A percentile compares a stretch with the other conserved stretches of the same genome.
phyloP scores from a whole-genome alignment of 2,113 vertebrate genomes.

The Tetrax tetrax region DNA sequence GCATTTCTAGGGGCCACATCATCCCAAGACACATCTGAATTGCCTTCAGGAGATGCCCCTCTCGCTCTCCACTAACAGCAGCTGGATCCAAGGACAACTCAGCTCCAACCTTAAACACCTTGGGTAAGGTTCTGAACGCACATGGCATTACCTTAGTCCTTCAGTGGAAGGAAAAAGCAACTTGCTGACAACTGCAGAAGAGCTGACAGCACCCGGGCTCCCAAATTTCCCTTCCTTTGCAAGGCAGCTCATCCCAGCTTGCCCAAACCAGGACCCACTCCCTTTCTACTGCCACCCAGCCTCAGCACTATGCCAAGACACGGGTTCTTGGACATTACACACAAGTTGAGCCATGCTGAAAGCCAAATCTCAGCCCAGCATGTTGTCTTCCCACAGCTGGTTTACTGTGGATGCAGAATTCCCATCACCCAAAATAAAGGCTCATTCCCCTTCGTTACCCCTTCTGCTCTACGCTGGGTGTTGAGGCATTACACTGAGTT shows the following conservation, averaged over 20 bases:
- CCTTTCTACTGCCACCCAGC: neutral
- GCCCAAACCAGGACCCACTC: rapidly evolving
- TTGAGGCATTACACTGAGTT: neutral
- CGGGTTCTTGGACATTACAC: rapidly evolving
- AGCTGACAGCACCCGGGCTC: neutral
- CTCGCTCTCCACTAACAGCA: neutral
- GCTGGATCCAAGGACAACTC: neutral
- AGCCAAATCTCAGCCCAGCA: neutral
- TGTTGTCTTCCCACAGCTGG: neutral
- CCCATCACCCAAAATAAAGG: neutral
- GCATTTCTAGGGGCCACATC: neutral
- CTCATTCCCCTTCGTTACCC: neutral
- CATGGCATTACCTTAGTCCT: neutral
- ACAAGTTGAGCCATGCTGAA: neutral
- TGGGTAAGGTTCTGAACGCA: neutral
- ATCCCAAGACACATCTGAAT: neutral
- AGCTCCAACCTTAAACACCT: neutral
- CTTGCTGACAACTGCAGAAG: neutral
- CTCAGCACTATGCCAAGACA: rapidly evolving
- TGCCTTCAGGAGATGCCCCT: neutral
- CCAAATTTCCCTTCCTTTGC: neutral
- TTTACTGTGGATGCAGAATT: neutral
- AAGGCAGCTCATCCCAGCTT: neutral
- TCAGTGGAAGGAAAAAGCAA: neutral
- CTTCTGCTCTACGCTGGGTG: rapidly evolving